A percentile compares a stretch with the other conserved stretches of the same genome.
Conservation (phyloP, 2,113 vertebrate species). For the Carollia perspicillata region DNA sequence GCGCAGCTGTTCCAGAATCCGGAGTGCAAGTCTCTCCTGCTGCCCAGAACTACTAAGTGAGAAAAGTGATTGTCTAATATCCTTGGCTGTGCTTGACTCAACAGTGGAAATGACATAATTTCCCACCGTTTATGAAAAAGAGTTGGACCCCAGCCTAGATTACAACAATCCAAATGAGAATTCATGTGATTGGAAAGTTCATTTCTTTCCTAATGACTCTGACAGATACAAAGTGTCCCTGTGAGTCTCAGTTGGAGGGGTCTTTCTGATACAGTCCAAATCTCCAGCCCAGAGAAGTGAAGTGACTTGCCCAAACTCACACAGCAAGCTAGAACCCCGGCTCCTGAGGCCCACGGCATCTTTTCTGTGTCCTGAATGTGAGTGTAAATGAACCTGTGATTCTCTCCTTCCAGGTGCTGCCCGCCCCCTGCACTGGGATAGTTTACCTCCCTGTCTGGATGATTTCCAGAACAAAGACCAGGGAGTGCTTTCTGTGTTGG, state of each 20-base stretch:
- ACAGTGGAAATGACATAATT: background rate
- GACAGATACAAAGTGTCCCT: background rate
- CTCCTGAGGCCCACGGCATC: background rate
- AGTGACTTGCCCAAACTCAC: background rate
- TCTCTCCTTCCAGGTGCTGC: background rate
- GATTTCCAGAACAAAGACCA: slow-evolving; percentile 8
- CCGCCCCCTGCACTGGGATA: rapidly evolving
- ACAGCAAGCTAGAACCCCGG: background rate
- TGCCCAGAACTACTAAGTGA: background rate
- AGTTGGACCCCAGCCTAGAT: background rate
- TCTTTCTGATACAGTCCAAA: background rate
- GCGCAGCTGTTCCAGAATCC: background rate
- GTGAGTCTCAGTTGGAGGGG: background rate
- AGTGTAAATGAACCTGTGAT: background rate
- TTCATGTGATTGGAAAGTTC: background rate
- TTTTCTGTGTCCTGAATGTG: background rate
- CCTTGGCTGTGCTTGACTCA: background rate
- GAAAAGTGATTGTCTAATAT: background rate
- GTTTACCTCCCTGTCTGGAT: background rate
- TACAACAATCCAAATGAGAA: slow-evolving; percentile 19
- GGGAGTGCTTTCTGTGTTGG: background rate
- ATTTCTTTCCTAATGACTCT: background rate
- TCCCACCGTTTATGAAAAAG: background rate
- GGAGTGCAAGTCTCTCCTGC: background rate
- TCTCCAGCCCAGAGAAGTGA: background rate